These are phyloP conservation scores for Monopis laevigella DNA, from an alignment of 2,888 invertebrate genomes.

Conservation along the genomic window DNA sequence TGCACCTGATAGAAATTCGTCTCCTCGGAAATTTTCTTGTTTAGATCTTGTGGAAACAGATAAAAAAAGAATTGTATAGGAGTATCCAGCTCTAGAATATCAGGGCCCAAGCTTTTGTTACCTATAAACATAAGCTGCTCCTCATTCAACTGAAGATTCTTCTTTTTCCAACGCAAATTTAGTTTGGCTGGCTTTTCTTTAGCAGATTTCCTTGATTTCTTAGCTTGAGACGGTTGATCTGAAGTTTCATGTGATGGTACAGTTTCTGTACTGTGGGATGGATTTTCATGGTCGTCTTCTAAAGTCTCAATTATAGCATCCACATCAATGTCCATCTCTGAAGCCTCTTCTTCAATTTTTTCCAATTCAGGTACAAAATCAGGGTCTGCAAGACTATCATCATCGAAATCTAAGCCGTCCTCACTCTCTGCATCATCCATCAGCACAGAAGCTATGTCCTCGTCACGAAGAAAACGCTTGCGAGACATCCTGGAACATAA, in stretches of 20 bases:
- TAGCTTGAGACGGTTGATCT: no score
- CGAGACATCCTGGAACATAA: no score
- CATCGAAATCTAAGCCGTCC: slow-evolving; percentile 17
- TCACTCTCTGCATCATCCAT: slow-evolving; percentile 16
- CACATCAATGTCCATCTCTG: neutral
- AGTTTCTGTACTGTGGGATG: neutral
- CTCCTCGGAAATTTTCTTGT: slow-evolving; percentile 17
- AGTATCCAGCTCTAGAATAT: slow-evolving; percentile 17
- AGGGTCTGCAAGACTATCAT: slow-evolving; percentile 19
- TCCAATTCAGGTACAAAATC: slow-evolving; percentile 14
- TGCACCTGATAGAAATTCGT: slow-evolving; percentile 20
- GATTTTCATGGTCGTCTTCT: neutral
- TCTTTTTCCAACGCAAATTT: slow-evolving; percentile 16
- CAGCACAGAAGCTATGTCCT: neutral
- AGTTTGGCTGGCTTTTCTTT: slow-evolving; percentile 9
- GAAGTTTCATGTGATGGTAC: neutral
- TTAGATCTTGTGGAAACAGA: slow-evolving; percentile 19
- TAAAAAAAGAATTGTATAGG: slow-evolving; percentile 20
- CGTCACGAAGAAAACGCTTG: slow-evolving; percentile 1
- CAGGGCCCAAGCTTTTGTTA: slow-evolving; percentile 16
- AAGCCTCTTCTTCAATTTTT: neutral
- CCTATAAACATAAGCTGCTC: slow-evolving; percentile 17
- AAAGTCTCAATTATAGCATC: neutral
- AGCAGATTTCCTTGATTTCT: no score
- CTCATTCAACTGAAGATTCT: slow-evolving; percentile 17